Evolutionary conservation across 1,140 invertebrate genomes (phyloP), one percentile per base, ranked within the genome.

Genomic region (Cotesia glomerata): DNA sequence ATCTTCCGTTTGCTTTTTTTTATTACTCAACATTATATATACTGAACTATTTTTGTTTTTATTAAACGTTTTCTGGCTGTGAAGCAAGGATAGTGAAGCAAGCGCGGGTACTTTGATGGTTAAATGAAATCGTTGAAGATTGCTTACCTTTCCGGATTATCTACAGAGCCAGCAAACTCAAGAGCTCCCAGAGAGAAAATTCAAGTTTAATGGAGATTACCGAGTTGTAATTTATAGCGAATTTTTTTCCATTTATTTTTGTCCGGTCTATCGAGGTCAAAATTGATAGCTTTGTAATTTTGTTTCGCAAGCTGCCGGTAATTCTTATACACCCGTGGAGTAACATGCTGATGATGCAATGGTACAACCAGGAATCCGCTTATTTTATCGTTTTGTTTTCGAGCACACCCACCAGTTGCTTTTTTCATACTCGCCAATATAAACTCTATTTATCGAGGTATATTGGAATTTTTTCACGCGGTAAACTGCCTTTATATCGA

Each of bases 121-220:
- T 18, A 56, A 56, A 56, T 56, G 14, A 18, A 56, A 56, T 56
- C 18, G 52, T n/a, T n/a, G n/a, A 56, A 56, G 52, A 56, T 56
- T 56, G 52, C 52, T 18, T 56, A 56, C 52, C 18, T 18, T 56
- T n/a, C 1, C 2, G 18, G 18, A 56, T 56, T 18, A 56, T 56
- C 39, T 45, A 2, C 39, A 45, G 39, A 45, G 7, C 39, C 39
- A 9, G 7, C 39, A 45, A 45, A 45, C 39, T 45, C 39, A 5
- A 45, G 39, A 45, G 26, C 26, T 26, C 26, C 39, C 11, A 7
- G 39, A 11, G 39, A 45, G 39, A 45, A 45, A 45, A 45, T 45
- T 45, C 59, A 62, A 62, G n/a, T 62, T 62, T 62, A 62, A 45
- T 45, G 39, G 39, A 45, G 39, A 45, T 45, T 45, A 45, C 39